These are phyloP conservation scores for Siniperca scherzeri DNA, from an alignment of 2,797 vertebrate genomes.

Conservation along the genomic window DNA sequence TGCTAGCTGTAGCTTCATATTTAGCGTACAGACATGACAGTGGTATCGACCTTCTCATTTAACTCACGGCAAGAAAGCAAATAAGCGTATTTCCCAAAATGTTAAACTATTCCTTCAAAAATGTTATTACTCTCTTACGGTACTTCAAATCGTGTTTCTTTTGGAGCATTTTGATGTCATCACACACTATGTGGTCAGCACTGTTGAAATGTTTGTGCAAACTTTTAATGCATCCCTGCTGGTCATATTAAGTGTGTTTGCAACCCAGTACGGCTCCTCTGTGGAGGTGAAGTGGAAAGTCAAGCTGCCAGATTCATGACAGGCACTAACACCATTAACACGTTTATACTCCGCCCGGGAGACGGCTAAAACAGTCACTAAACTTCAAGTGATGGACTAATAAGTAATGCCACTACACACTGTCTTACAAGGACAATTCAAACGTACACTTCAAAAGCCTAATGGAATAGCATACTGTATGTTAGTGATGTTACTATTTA, in stretches of 20 bases:
- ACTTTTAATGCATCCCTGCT: constrained; percentile 66
- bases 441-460: constrained; percentile 38
- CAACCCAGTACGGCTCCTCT: constrained; percentile 48
- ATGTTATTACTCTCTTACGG: constrained; percentile 12
- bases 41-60: constrained; percentile 7
- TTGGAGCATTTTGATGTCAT: constrained; percentile 40
- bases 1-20: neutral
- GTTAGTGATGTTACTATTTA: constrained; percentile 25
- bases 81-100: constrained; percentile 19
- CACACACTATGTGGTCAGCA: constrained; percentile 19
- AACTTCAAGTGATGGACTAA: constrained; percentile 44
- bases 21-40: neutral
- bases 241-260: constrained; percentile 67
- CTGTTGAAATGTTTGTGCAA: constrained; percentile 58
- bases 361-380: constrained; percentile 55
- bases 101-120: constrained; percentile 9
- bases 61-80: neutral
- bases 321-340: constrained; percentile 70
- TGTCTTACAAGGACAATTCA: constrained; percentile 38
- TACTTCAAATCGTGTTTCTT: constrained; percentile 40
- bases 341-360: constrained; percentile 60
- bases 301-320: constrained; percentile 74
- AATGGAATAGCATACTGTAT: neutral
- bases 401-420: constrained; percentile 48
- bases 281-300: constrained; percentile 72